These are phyloP conservation scores for Chelonus formosanus DNA, from an alignment of 2,888 invertebrate species.

Conservation along the genomic window DNA sequence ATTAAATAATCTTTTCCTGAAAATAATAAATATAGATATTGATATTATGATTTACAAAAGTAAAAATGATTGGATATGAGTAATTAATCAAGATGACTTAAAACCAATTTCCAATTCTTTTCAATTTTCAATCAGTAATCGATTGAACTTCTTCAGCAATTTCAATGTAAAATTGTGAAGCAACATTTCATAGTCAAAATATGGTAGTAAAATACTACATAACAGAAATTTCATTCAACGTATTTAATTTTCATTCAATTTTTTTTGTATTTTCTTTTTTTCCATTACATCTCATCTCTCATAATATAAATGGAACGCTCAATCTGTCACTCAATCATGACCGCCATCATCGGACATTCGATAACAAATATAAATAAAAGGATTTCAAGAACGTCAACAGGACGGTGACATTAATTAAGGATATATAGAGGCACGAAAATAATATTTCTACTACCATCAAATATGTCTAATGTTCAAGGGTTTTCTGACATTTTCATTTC, in stretches of 20 bases:
- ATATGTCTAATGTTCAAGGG: neutral
- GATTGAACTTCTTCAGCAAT: too few species aligned
- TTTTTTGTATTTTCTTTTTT: neutral
- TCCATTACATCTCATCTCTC: neutral
- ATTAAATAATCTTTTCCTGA: too few species aligned
- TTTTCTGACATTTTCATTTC: neutral
- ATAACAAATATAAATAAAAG: slow-evolving; percentile 12
- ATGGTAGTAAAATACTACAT: too few species aligned
- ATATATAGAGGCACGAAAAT: neutral
- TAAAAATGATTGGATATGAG: too few species aligned
- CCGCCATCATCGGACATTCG: neutral
- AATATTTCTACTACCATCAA: neutral
- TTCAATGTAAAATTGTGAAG: too few species aligned
- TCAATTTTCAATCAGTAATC: too few species aligned
- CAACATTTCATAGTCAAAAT: too few species aligned
- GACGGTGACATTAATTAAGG: slow-evolving; percentile 9
- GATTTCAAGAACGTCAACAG: neutral
- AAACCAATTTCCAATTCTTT: too few species aligned
- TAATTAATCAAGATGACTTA: too few species aligned
- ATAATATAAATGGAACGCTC: slow-evolving; percentile 1
- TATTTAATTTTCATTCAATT: neutral
- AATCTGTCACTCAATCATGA: slow-evolving; percentile 2
- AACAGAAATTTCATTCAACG: too few species aligned
- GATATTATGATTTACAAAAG: too few species aligned
- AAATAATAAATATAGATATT: too few species aligned